A percentile compares a stretch with the other conserved stretches of the same genome.
These are phyloP conservation scores for Podiceps cristatus DNA, from an alignment of 2,113 vertebrate genomes.

Conservation along the genomic window DNA sequence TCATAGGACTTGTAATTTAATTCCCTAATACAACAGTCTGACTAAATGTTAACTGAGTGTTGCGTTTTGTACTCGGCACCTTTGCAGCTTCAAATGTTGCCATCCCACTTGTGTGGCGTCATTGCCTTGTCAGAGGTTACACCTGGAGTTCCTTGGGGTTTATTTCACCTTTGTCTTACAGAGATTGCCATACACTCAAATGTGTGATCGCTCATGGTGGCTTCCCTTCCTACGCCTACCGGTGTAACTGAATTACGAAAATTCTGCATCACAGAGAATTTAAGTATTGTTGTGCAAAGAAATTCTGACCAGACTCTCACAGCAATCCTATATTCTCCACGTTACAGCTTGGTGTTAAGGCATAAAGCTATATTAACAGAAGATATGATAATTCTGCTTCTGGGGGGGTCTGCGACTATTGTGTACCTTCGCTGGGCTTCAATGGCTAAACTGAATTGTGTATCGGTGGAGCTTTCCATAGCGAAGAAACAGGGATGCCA, in stretches of 20 bases:
- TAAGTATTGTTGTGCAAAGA: not conserved
- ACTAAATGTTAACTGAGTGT: not conserved
- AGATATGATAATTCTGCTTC: rapidly evolving
- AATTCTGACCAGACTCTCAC: rapidly evolving
- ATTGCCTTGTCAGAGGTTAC: not conserved
- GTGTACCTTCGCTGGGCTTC: not conserved
- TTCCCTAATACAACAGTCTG: not conserved
- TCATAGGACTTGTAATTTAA: not conserved
- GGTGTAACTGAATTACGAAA: not conserved
- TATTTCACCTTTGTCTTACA: not conserved
- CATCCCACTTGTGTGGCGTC: not conserved
- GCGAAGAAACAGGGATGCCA: not conserved
- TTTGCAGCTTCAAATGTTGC: not conserved
- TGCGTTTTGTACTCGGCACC: not conserved
- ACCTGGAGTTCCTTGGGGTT: not conserved
- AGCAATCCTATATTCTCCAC: not conserved
- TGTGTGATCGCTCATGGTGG: not conserved
- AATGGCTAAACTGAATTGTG: not conserved
- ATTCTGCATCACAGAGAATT: rapidly evolving
- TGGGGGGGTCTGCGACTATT: not conserved
- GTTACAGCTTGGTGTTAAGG: not conserved
- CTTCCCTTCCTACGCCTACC: not conserved
- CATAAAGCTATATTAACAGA: not conserved
- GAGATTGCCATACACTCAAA: not conserved
- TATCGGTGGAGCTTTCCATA: not conserved